A percentile compares a stretch with the other conserved stretches of the same genome.
phyloP scores from a whole-genome alignment of 2,113 vertebrate species.

The Martes martes region DNA sequence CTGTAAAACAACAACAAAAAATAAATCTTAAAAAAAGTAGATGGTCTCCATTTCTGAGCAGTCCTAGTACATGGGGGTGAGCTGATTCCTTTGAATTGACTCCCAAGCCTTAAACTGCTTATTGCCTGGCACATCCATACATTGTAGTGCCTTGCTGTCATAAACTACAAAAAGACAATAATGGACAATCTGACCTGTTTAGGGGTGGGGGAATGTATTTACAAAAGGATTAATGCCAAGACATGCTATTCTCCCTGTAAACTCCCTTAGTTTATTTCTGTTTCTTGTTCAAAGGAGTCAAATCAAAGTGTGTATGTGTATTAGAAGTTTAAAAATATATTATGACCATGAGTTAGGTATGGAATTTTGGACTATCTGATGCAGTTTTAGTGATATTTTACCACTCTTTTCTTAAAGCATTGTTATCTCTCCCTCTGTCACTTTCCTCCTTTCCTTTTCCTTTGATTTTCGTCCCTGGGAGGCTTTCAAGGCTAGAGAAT shows the following conservation, averaged over 20 bases:
- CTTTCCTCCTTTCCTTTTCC: background rate
- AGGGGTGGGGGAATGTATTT: background rate
- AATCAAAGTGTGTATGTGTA: background rate
- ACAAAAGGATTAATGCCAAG: background rate
- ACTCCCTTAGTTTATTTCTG: background rate
- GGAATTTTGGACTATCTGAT: background rate
- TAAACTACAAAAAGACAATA: conserved; percentile 30
- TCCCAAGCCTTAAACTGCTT: background rate
- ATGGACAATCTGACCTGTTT: conserved; percentile 28
- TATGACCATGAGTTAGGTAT: background rate
- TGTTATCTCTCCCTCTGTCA: background rate
- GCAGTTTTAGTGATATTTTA: background rate
- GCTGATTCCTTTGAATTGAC: background rate
- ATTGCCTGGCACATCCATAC: background rate
- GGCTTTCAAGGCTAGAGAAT: background rate
- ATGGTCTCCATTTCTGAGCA: background rate
- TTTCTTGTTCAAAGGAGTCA: background rate
- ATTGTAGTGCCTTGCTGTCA: background rate
- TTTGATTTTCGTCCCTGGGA: background rate
- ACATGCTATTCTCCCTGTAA: background rate
- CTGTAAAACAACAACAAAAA: background rate
- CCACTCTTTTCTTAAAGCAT: background rate
- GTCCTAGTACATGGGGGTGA: background rate
- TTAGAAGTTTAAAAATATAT: background rate
- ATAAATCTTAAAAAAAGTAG: background rate